These are phyloP conservation scores for Pipistrellus pygmaeus DNA, from an alignment of 2,797 vertebrate genomes.

Conservation along the genomic window DNA sequence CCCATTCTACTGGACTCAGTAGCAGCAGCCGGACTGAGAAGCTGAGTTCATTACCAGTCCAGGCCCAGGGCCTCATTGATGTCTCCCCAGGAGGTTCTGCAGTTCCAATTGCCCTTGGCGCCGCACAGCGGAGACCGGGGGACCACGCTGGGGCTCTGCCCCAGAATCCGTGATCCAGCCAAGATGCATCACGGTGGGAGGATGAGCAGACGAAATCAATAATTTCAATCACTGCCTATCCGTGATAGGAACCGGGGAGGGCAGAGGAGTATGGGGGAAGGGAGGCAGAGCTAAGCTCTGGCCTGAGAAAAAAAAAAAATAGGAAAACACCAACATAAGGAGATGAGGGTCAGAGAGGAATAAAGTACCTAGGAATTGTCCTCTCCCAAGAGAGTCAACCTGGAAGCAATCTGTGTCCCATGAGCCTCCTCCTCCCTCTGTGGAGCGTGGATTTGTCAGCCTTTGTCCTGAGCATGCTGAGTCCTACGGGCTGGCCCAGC, in stretches of 20 bases:
- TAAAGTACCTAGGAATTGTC: not conserved
- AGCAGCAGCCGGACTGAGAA: not conserved
- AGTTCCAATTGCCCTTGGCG: not conserved
- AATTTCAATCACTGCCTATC: constrained; percentile 73
- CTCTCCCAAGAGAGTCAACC: not conserved
- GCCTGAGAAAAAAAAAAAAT: constrained; percentile 32
- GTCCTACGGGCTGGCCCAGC: not conserved
- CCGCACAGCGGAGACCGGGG: not conserved
- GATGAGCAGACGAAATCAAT: constrained; percentile 72
- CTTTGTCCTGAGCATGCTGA: not conserved
- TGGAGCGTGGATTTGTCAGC: not conserved
- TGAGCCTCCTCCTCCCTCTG: not conserved
- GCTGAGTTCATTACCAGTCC: constrained; percentile 53
- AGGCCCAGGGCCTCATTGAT: constrained; percentile 30
- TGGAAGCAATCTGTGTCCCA: not conserved
- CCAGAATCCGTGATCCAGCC: constrained; percentile 35
- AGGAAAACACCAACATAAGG: not conserved
- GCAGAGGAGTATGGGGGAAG: not conserved
- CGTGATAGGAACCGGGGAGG: constrained; percentile 58
- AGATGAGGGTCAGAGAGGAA: not conserved
- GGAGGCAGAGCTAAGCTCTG: not conserved
- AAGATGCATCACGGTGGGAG: not conserved
- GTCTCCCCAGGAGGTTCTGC: constrained; percentile 38
- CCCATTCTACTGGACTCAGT: not conserved
- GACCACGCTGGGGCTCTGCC: constrained; percentile 20